These are phyloP conservation scores for Orchesellides sinensis DNA, from an alignment of 2,888 invertebrate genomes.

Conservation along the genomic window DNA sequence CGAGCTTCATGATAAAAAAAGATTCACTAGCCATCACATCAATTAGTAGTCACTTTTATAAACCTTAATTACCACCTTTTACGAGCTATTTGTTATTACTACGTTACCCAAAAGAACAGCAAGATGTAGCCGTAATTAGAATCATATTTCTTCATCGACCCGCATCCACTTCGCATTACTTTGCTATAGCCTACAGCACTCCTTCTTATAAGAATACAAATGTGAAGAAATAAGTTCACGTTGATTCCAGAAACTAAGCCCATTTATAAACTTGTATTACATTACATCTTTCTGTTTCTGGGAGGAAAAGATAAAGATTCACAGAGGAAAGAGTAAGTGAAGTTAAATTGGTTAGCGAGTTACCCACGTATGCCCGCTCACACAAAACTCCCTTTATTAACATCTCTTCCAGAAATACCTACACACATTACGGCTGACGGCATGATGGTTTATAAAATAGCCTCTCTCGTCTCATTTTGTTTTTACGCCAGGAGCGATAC, in stretches of 20 bases:
- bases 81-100: background rate
- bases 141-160: constrained; percentile 18
- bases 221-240: background rate
- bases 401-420: no score
- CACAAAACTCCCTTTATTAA: no score
- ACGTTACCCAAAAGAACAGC: background rate
- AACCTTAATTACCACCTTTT: constrained; percentile 23
- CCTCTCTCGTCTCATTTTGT: no score
- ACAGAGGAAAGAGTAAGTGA: no score
- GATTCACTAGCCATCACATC: constrained; percentile 30
- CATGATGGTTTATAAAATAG: no score
- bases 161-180: constrained; percentile 2
- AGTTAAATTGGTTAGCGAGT: no score
- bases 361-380: no score
- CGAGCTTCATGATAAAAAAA: background rate
- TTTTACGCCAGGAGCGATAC: constrained; percentile 33
- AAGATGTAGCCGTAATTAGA: background rate
- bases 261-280: background rate
- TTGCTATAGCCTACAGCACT: background rate
- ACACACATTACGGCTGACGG: no score
- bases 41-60: constrained; percentile 14
- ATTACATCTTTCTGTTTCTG: background rate
- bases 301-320: no score
- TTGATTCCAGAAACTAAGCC: background rate
- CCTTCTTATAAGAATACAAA: background rate